Percentiles rank a stretch among this genome's conserved stretches.
Evolutionary conservation across 2,113 vertebrate species (phyloP).

Genomic region (Rhinichthys klamathensis): DNA sequence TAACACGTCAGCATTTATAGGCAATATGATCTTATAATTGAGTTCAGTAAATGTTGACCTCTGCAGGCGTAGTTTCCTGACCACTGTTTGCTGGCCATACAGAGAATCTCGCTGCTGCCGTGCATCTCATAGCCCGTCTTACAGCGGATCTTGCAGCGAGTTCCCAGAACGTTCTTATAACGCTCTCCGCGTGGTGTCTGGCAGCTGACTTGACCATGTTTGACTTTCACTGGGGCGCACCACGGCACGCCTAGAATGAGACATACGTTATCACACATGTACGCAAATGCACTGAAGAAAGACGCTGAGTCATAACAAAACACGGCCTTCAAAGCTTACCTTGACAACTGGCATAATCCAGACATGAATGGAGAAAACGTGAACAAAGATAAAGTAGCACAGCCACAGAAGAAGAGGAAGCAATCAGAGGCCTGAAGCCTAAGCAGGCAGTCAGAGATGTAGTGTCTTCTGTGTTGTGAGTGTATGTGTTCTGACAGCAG

Average conservation of each 20-base stretch:
- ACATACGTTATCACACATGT: background rate
- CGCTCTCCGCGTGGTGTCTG: conserved; percentile 85
- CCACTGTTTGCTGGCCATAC: conserved; percentile 92
- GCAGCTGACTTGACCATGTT: conserved; percentile 90
- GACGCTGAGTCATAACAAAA: background rate
- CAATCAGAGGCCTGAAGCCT: conserved; percentile 7
- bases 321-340: conserved; percentile 17
- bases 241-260: conserved; percentile 83
- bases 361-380: conserved; percentile 1
- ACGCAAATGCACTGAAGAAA: background rate
- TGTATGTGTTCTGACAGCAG: conserved; percentile 25
- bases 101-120: conserved; percentile 86
- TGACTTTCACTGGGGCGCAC: conserved; percentile 96
- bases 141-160: conserved; percentile 92
- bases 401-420: conserved; percentile 26
- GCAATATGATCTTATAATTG: background rate
- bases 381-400: conserved; percentile 9
- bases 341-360: conserved; percentile 19
- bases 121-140: conserved; percentile 89
- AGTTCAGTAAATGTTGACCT: conserved; percentile 71
- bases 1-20: background rate
- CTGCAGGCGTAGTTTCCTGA: conserved; percentile 91
- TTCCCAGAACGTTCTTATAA: conserved; percentile 88
- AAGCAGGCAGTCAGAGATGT: conserved; percentile 16
- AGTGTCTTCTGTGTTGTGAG: background rate